Base-by-base conservation (phyloP, 2,113 vertebrate genomes). In the Euleptes europaea region DNA sequence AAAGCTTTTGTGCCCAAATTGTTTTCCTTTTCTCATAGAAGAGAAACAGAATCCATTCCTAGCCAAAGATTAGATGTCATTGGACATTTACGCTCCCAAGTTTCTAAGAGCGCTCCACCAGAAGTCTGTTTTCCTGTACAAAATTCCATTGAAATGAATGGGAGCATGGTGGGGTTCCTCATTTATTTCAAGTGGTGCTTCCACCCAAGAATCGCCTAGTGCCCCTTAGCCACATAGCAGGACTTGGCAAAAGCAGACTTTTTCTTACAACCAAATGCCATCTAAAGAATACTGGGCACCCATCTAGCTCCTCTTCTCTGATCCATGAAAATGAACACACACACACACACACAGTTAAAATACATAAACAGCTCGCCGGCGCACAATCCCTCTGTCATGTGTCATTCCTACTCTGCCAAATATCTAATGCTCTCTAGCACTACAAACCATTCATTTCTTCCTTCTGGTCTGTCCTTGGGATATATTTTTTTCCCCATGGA, bases 401-500 rank as follows among this genome's bases (percentile, higher is more conserved):
- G 33, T 4, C 26, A 42, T 82, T n/a, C 26, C 21, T n/a, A 33
- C 26, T 14, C 80, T 82, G 49, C 67, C 35, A 82, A 60, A 73
- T 40, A 60, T 40, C 23, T 8, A 38, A 83, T 77, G 60, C 69
- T 85, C 81, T 76, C 10, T 11, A 15, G 76, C 35, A 78, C 84
- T 67, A 83, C 0, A 0, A 90, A 78, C 31, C 60, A 69, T 85
- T 74, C 31, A 57, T 86, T 57, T 49, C 87, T 2, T 17, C n/a
- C 15, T 92, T 90, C 86, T 65, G 85, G 88, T 76, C 31, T 14
- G 2, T 90, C 51, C 87, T 83, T 91, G 85, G 91, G 86, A 21
- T 80, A 71, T n/a, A 31, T 35, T n/a, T 72, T 49, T 78, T 44
- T 44, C 81, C 85, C 69, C 73, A 80, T 9, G 70, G 85, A 90